Base-by-base conservation (phyloP, 2,888 invertebrate genomes). In the Dermolepida albohirtum region DNA sequence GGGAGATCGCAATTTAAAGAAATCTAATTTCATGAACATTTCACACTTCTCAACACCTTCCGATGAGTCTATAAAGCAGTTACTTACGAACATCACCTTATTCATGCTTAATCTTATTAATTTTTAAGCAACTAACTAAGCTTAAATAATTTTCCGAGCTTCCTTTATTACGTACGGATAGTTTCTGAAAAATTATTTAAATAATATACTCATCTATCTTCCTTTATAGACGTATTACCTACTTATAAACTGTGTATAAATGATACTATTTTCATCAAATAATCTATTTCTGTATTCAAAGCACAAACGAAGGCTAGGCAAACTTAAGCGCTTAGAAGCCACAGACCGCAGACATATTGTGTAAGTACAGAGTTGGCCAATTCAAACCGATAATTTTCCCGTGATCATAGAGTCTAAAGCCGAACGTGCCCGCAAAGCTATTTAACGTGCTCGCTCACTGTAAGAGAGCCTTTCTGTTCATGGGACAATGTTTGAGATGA, bases 351-450 rank as follows among this genome's bases (percentile, higher is more conserved):
- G 47, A 47, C 59, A 34, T 14, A 49, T 16, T 16, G 47, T 43
- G 14, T 62, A 62, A 49, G 47, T 49, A 62, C 47, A 14, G 47
- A 34, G 49, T 34, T 47, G 16, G 59, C 47, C 47, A 62, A 47
- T 62, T 47, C 49, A 34, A 62, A 29, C 59, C 59, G 59, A 62
- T 62, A 62, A 62, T 62, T 62, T 62, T 47, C 34, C 47, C 34
- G 16, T 62, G 59, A 62, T 62, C 59, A 62, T 62, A 62, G 59
- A 62, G 34, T 43, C 47, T 47, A 16, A 14, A 47, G 59, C 59
- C 59, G 59, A 59, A 47, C 47, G 12, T 62, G 59, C 34, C 59
- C 59, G 59, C 47, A 34, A 62, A 62, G 59, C 47, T 47, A 16
- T 62, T 62, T 62, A 62, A 16, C 39, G 39, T 49, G 59, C 34